Evolutionary conservation across 2,888 invertebrate genomes (phyloP).

Genomic region (Augochlorella aurata): DNA sequence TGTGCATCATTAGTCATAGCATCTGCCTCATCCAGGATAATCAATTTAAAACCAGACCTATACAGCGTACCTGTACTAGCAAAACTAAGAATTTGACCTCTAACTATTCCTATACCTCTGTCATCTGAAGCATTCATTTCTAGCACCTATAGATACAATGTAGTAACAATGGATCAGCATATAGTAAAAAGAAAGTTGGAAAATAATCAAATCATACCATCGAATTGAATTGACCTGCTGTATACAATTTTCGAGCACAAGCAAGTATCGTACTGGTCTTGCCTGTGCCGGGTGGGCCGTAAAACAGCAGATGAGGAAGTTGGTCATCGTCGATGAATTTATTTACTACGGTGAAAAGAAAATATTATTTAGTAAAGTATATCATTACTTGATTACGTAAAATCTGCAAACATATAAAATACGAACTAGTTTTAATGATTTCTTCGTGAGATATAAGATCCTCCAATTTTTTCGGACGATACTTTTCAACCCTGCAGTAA

Average conservation of each 20-base stretch:
- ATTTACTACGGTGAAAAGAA: constrained; percentile 84
- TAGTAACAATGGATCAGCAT: background rate
- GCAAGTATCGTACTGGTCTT: constrained; percentile 99
- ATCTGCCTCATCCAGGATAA: constrained; percentile 99
- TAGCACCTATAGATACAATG: constrained; percentile 85
- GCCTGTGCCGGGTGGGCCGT: constrained; percentile 99
- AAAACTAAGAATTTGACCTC: constrained; percentile 97
- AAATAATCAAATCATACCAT: constrained; percentile 87
- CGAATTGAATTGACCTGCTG: constrained; percentile 93
- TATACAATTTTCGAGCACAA: constrained; percentile 95
- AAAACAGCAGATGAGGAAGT: constrained; percentile 97
- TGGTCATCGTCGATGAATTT: constrained; percentile 95
- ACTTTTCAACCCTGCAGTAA: constrained; percentile 96
- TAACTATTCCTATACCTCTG: constrained; percentile 96
- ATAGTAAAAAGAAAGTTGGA: background rate
- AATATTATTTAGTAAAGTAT: background rate
- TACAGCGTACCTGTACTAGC: constrained; percentile 98
- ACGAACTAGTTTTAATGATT: constrained; percentile 96
- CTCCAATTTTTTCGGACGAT: constrained; percentile 94
- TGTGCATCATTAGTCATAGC: constrained; percentile 99
- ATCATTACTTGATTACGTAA: background rate
- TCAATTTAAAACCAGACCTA: constrained; percentile 95
- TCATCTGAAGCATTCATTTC: constrained; percentile 99
- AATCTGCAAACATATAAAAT: constrained; percentile 15
- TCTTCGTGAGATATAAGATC: constrained; percentile 98